phyloP scores from a whole-genome alignment of 2,888 invertebrate species.

The Lithophane semibrunnea region DNA sequence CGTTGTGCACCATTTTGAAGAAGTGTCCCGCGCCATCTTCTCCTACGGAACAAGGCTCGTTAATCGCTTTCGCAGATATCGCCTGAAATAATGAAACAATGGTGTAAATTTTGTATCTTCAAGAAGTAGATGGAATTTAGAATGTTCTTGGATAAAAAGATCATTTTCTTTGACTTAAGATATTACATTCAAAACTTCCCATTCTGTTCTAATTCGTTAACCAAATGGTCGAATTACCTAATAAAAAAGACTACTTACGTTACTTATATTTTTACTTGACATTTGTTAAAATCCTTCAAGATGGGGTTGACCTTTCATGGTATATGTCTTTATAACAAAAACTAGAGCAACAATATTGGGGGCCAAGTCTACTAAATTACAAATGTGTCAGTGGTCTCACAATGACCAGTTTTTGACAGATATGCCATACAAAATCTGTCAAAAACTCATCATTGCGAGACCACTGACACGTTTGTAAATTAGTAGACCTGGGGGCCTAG shows the following conservation, averaged over 20 bases:
- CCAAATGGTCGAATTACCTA: too few relatives aligned
- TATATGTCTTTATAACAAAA: constrained; percentile 9
- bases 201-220: too few relatives aligned
- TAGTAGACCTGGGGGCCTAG: too few relatives aligned
- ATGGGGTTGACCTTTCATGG: constrained; percentile 2
- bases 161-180: too few relatives aligned
- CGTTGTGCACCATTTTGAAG: constrained; percentile 99
- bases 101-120: neutral
- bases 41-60: constrained; percentile 99
- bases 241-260: neutral
- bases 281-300: neutral
- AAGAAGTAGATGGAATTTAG: too few relatives aligned
- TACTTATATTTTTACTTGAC: neutral
- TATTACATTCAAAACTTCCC: neutral
- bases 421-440: too few relatives aligned
- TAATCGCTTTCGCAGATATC: constrained; percentile 97
- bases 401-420: too few relatives aligned
- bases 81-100: constrained; percentile 87
- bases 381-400: too few relatives aligned
- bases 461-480: too few relatives aligned
- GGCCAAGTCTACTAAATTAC: too few relatives aligned
- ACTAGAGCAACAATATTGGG: neutral
- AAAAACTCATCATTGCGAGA: too few relatives aligned
- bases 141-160: too few relatives aligned
- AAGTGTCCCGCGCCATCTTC: constrained; percentile 99